Evolutionary conservation across 2,797 vertebrate genomes (phyloP).

Genomic region (Anas acuta): DNA sequence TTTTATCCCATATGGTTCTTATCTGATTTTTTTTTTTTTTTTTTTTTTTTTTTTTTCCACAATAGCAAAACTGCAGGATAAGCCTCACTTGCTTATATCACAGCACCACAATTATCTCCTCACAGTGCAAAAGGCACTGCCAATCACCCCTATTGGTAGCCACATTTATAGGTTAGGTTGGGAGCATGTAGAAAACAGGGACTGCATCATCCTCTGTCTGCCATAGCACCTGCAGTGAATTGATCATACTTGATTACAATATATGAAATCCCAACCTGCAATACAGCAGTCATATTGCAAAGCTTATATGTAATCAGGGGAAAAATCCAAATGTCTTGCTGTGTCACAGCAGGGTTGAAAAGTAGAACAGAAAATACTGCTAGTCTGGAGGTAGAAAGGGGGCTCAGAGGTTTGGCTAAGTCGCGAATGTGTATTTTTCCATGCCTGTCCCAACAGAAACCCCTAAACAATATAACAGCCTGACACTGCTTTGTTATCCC

Average conservation of each 20-base stretch:
- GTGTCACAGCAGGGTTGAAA: slow-evolving; percentile 32
- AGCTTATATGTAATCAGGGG: slow-evolving; percentile 44
- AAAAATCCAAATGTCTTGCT: slow-evolving; percentile 34
- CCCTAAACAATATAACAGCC: not conserved
- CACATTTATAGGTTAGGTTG: not conserved
- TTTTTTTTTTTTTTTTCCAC: not conserved
- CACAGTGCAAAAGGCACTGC: not conserved
- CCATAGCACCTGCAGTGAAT: slow-evolving; percentile 47
- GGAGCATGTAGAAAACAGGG: not conserved
- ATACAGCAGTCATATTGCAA: slow-evolving; percentile 29
- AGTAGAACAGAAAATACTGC: slow-evolving; percentile 9
- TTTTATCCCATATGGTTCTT: slow-evolving; percentile 40
- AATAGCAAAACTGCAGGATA: slow-evolving; percentile 8
- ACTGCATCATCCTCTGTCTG: not conserved
- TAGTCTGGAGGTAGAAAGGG: not conserved
- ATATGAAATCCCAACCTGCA: slow-evolving; percentile 41
- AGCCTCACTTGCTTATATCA: slow-evolving; percentile 27
- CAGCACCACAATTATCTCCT: slow-evolving; percentile 43
- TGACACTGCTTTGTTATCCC: not conserved
- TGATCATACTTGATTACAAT: slow-evolving; percentile 67
- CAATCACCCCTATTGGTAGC: slow-evolving; percentile 32
- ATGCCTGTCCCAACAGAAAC: not conserved
- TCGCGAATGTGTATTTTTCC: not conserved
- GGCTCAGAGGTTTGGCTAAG: not conserved
- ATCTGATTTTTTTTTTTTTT: not conserved